Percentiles rank a stretch among this genome's conserved stretches.
These are phyloP conservation scores for Andrena hattorfiana DNA, from an alignment of 2,888 invertebrate species.

Conservation along the genomic window DNA sequence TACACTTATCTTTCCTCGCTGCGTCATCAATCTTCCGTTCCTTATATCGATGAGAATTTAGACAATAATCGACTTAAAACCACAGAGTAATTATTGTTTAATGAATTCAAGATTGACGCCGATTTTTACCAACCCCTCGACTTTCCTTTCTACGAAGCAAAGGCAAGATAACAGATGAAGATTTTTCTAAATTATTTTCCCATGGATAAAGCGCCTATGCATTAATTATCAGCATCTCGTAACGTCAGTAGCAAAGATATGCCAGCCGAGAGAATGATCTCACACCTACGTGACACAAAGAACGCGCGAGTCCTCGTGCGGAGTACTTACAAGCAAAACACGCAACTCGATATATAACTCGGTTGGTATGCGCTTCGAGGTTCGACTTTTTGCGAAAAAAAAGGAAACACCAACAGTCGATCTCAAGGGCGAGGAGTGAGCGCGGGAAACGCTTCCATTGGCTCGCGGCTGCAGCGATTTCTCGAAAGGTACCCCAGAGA, in stretches of 20 bases:
- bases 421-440: conserved; percentile 50
- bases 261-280: conserved; percentile 28
- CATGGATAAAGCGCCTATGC: neutral
- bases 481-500: conserved; percentile 56
- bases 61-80: too few species aligned
- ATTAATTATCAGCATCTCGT: neutral
- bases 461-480: conserved; percentile 64
- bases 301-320: conserved; percentile 22
- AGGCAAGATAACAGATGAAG: too few species aligned
- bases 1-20: too few species aligned
- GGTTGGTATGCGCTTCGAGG: conserved; percentile 48
- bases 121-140: too few species aligned
- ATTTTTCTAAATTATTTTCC: too few species aligned
- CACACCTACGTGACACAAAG: conserved; percentile 24
- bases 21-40: too few species aligned
- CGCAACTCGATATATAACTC: conserved; percentile 47
- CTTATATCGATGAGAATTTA: too few species aligned
- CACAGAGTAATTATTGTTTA: too few species aligned
- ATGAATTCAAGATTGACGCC: too few species aligned
- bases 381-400: conserved; percentile 38
- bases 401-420: conserved; percentile 20
- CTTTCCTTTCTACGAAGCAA: too few species aligned
- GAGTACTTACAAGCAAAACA: conserved; percentile 45
- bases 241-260: conserved; percentile 15
- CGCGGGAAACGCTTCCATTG: conserved; percentile 76